Percentiles rank a stretch among this genome's conserved stretches.
phyloP scores from a whole-genome alignment of 2,888 invertebrate genomes.

The Neoitamus cyanurus region DNA sequence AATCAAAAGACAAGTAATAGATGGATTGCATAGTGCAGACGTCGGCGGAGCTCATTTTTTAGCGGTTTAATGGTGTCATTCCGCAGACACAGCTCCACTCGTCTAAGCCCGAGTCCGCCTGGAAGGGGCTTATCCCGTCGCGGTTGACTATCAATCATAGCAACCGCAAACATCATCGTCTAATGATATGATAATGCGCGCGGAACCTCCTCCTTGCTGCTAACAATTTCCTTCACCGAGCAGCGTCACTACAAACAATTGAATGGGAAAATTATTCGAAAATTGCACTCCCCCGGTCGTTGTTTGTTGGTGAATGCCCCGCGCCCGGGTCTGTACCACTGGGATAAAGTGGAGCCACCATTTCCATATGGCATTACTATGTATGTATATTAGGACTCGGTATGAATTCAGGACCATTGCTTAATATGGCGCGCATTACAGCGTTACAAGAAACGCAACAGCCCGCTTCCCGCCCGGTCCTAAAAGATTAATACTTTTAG shows the following conservation, averaged over 20 bases:
- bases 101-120: background rate
- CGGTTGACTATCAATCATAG: conserved; percentile 29
- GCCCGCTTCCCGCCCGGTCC: background rate
- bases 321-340: background rate
- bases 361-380: conserved; percentile 27
- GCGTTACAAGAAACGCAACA: conserved; percentile 26
- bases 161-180: conserved; percentile 34
- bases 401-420: conserved; percentile 31
- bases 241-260: conserved; percentile 4
- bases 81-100: background rate
- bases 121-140: background rate
- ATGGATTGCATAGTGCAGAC: conserved; percentile 39
- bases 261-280: conserved; percentile 44
- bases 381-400: background rate
- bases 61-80: conserved; percentile 7
- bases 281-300: conserved; percentile 17
- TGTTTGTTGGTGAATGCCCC: conserved; percentile 7
- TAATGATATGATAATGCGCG: conserved; percentile 41
- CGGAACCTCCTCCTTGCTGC: background rate
- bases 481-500: conserved; percentile 32
- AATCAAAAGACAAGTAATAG: conserved; percentile 41
- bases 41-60: conserved; percentile 18
- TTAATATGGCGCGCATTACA: conserved; percentile 10
- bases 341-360: conserved; percentile 1
- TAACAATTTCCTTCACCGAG: background rate